phyloP scores from a whole-genome alignment of 2,888 invertebrate genomes.

The Hemaris fuciformis region DNA sequence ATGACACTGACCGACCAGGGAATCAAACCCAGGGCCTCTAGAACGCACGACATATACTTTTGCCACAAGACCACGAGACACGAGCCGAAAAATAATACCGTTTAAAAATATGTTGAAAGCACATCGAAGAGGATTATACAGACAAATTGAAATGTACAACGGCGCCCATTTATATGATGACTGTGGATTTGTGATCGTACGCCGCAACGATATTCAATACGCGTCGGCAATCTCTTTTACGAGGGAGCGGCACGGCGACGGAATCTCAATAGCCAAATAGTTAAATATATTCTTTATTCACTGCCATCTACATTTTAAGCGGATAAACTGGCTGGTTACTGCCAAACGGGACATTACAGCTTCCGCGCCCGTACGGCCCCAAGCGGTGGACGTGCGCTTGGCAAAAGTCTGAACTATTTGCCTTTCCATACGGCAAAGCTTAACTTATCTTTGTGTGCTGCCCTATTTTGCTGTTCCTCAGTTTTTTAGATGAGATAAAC shows the following conservation, averaged over 20 bases:
- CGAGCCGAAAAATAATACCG: background rate
- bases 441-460: too few relatives aligned
- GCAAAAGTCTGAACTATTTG: background rate
- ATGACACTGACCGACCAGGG: too few relatives aligned
- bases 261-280: constrained; percentile 47
- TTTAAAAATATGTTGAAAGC: background rate
- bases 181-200: constrained; percentile 42
- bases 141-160: background rate
- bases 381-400: background rate
- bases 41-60: too few relatives aligned
- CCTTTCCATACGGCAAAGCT: background rate
- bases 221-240: constrained; percentile 64
- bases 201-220: constrained; percentile 46
- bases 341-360: background rate
- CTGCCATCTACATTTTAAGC: background rate
- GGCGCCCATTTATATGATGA: constrained; percentile 31
- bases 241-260: constrained; percentile 40
- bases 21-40: too few relatives aligned
- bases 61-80: too few relatives aligned
- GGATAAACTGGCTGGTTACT: background rate
- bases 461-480: too few relatives aligned
- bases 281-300: constrained; percentile 26
- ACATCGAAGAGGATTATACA: background rate
- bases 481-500: too few relatives aligned
- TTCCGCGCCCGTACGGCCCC: background rate